These are phyloP conservation scores for Neogale vison DNA, from an alignment of 2,113 vertebrate genomes.

Conservation along the genomic window DNA sequence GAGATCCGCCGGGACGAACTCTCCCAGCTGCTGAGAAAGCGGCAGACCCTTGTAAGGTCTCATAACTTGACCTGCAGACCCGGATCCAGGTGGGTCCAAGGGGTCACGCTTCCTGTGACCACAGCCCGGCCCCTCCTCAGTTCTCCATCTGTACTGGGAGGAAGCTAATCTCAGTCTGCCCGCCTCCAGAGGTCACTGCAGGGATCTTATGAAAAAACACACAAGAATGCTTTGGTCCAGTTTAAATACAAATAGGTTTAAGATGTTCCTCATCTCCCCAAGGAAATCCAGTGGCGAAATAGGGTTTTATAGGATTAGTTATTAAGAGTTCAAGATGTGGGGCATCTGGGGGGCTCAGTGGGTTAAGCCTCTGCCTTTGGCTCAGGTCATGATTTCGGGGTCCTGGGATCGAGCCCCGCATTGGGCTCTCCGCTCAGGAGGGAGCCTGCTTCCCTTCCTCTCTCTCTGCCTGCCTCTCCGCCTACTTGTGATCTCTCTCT, in stretches of 20 bases:
- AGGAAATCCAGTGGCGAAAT: background rate
- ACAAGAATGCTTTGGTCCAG: background rate
- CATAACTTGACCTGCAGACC: background rate
- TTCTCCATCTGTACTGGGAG: background rate
- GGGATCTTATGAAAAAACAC: background rate
- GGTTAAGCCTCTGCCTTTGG: too few species aligned
- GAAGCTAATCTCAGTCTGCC: background rate
- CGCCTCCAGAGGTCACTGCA: background rate
- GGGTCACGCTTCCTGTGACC: accelerated
- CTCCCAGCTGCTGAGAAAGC: background rate
- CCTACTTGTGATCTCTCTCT: too few species aligned
- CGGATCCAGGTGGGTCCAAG: accelerated
- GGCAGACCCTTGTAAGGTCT: background rate
- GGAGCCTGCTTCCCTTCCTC: too few species aligned
- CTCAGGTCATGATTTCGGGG: too few species aligned
- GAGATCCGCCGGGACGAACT: accelerated
- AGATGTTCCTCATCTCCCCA: background rate
- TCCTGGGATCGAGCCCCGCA: too few species aligned
- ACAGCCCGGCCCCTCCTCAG: accelerated
- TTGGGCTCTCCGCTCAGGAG: too few species aligned
- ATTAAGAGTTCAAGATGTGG: background rate
- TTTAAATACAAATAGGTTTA: background rate
- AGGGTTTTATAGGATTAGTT: background rate
- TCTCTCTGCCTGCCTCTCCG: too few species aligned
- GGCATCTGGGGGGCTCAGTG: too few species aligned